Evolutionary conservation across 1,140 invertebrate species (phyloP).

Genomic region (Drosophila teissieri): DNA sequence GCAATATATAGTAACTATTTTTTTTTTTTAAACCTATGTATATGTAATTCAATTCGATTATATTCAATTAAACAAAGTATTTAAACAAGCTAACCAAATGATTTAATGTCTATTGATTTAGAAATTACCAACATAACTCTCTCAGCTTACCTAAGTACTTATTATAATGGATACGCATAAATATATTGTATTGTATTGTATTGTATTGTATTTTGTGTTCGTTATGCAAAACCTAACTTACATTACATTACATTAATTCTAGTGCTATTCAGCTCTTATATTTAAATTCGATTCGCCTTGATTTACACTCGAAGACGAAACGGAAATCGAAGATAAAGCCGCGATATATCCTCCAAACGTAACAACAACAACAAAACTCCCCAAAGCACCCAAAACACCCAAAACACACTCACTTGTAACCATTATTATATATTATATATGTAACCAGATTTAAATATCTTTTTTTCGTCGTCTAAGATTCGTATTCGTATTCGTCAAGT

Average conservation of each 20-base stretch:
- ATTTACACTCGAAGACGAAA: constrained; percentile 56
- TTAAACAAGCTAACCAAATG: constrained; percentile 73
- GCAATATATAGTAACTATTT: constrained; percentile 56
- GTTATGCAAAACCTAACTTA: constrained; percentile 55
- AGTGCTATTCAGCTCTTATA: constrained; percentile 40
- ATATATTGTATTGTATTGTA: constrained; percentile 55
- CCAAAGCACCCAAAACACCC: constrained; percentile 14
- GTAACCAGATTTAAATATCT: constrained; percentile 59
- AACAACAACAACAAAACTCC: constrained; percentile 32
- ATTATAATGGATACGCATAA: constrained; percentile 45
- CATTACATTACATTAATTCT: constrained; percentile 49
- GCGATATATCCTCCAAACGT: constrained; percentile 34
- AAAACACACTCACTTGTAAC: constrained; percentile 30
- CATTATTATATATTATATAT: constrained; percentile 60
- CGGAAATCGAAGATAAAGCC: constrained; percentile 37
- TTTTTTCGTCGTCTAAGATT: constrained; percentile 76
- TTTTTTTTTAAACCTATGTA: constrained; percentile 53
- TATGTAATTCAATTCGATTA: constrained; percentile 63
- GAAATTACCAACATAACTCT: constrained; percentile 31
- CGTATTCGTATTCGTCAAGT: constrained; percentile 68
- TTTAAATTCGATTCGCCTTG: constrained; percentile 70
- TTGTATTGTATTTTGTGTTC: constrained; percentile 68
- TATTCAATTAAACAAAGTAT: constrained; percentile 74
- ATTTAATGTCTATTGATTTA: constrained; percentile 80
- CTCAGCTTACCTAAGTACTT: constrained; percentile 52